These are phyloP conservation scores for Tipula helvola DNA, from an alignment of 2,888 invertebrate species.

Conservation along the genomic window DNA sequence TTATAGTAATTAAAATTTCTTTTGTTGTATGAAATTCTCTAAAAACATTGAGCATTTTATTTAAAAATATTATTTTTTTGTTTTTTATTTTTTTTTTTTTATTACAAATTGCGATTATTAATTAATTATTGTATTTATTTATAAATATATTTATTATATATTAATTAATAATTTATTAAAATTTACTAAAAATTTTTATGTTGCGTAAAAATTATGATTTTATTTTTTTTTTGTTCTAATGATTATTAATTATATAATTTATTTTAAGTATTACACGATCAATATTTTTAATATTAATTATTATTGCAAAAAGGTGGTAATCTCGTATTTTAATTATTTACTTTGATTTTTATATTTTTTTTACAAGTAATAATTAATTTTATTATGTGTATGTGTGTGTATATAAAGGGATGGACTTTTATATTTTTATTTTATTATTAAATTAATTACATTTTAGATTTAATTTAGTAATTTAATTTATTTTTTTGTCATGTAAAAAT, in stretches of 20 bases:
- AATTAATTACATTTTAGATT: neutral
- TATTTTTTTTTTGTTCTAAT: neutral
- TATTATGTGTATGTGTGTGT: neutral
- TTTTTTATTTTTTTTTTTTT: neutral
- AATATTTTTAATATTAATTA: neutral
- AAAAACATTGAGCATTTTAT: neutral
- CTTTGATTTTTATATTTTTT: neutral
- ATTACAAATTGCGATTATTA: neutral
- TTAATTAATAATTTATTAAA: neutral
- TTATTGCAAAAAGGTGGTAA: neutral
- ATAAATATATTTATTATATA: neutral
- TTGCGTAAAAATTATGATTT: neutral
- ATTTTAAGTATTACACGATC: neutral
- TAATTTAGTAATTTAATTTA: neutral
- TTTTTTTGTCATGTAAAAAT: neutral
- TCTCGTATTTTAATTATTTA: neutral
- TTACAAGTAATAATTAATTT: neutral
- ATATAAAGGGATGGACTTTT: neutral
- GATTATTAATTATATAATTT: neutral
- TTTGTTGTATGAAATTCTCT: neutral
- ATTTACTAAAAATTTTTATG: neutral
- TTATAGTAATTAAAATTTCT: neutral
- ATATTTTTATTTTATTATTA: neutral
- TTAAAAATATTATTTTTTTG: neutral
- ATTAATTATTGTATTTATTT: neutral